These are phyloP conservation scores for Galerucella calmariensis DNA, from an alignment of 2,888 invertebrate genomes.

Conservation along the genomic window DNA sequence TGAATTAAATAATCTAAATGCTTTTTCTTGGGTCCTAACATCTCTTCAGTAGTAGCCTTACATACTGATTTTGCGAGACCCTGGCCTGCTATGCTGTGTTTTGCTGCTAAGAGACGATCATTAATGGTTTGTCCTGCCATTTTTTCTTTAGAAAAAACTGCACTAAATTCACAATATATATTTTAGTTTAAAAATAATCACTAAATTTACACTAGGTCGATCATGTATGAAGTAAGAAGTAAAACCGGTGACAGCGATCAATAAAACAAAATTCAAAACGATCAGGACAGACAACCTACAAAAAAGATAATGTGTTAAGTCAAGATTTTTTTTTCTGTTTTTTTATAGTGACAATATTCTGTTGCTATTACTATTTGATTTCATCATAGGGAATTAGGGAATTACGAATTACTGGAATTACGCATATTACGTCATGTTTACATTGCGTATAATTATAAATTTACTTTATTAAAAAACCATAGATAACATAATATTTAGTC, in stretches of 20 bases:
- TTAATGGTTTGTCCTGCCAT: constrained; percentile 99
- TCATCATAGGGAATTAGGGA: too few relatives aligned
- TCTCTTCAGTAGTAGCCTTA: constrained; percentile 99
- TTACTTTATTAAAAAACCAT: too few relatives aligned
- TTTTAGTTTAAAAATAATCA: constrained; percentile 28
- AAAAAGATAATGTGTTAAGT: constrained; percentile 24
- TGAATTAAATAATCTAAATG: constrained; percentile 99
- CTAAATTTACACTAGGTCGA: constrained; percentile 31
- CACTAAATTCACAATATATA: constrained; percentile 29
- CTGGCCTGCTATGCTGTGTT: constrained; percentile 99
- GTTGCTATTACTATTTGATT: too few relatives aligned
- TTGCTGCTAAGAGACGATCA: constrained; percentile 97
- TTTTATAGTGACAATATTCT: too few relatives aligned
- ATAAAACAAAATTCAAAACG: constrained; percentile 35
- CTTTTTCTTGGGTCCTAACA: constrained; percentile 99
- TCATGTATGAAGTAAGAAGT: constrained; percentile 34
- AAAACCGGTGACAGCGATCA: constrained; percentile 35
- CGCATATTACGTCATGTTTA: too few relatives aligned
- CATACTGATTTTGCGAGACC: constrained; percentile 99
- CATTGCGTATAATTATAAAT: too few relatives aligned
- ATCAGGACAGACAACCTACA: constrained; percentile 23
- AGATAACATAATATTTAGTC: too few relatives aligned
- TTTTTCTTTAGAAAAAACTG: constrained; percentile 37
- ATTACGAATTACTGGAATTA: too few relatives aligned
- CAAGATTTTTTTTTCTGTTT: not conserved